phyloP scores from a whole-genome alignment of 2,888 invertebrate species.

The Dicranocentrus wangi region DNA sequence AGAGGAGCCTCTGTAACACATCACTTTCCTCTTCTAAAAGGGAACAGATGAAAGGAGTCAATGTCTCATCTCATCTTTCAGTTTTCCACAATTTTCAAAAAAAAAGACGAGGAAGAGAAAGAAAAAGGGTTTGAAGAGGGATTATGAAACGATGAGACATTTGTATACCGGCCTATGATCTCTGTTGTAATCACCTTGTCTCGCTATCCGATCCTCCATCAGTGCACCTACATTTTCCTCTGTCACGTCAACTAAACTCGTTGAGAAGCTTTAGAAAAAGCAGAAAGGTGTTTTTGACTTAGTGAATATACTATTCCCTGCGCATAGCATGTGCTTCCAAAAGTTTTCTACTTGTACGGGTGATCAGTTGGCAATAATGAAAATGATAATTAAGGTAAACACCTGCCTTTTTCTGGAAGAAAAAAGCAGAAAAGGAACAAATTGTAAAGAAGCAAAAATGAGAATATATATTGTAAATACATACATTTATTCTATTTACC shows the following conservation, averaged over 20 bases:
- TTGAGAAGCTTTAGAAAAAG: conserved; percentile 30
- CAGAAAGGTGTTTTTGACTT: conserved; percentile 41
- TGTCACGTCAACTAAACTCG: conserved; percentile 12
- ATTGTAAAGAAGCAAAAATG: conserved; percentile 6
- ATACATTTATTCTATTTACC: not conserved
- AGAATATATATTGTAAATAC: conserved; percentile 20
- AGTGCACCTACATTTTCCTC: conserved; percentile 32
- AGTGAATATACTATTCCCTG: not conserved
- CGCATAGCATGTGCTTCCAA: not conserved
- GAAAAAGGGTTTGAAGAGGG: conserved; percentile 18
- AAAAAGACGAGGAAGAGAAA: conserved; percentile 16
- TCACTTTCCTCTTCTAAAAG: not conserved
- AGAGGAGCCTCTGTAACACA: conserved; percentile 14
- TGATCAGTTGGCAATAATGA: conserved; percentile 50
- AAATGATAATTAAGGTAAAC: conserved; percentile 60
- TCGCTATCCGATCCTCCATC: conserved; percentile 2
- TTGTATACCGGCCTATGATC: conserved; percentile 7
- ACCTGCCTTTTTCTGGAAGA: conserved; percentile 52
- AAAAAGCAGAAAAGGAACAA: conserved; percentile 31
- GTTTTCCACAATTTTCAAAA: conserved; percentile 26
- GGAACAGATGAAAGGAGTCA: conserved; percentile 44
- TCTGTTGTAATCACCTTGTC: conserved; percentile 2
- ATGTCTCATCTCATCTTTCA: conserved; percentile 36
- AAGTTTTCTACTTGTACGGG: conserved; percentile 28
- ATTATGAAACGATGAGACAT: not conserved